Base-by-base conservation (phyloP, 2,888 invertebrate genomes). In the Melitaea athalia region DNA sequence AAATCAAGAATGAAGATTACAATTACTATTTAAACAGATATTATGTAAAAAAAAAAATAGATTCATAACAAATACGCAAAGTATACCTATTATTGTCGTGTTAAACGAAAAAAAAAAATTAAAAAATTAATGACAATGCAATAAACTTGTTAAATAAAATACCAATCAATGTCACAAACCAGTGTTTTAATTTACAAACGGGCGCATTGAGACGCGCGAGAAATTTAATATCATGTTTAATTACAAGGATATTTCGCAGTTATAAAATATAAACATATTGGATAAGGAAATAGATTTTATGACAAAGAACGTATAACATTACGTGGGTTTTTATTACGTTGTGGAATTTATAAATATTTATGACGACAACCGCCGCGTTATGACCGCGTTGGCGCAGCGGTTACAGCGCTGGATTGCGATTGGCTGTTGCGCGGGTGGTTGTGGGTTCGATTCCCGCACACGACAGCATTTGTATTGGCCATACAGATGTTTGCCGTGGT, bases 261-360 rank as follows among this genome's bases (percentile, higher is more conserved):
- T 50, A 66, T 59, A 52, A 42, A 50, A 43, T 50, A 66, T 59
- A 52, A 42, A 50, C 15, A 61, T 55, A 53, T 50, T n/a, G 12
- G 31, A 66, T 4, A 15, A 52, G 66, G 66, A 66, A 66, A 53
- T 50, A 49, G 61, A 55, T 67, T 55, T 59, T 62, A 67, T 67
- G 61, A 62, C 67, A 67, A 42, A 42, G 4, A 38, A 42, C 33
- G 33, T 62, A 42, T 61, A 38, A 62, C 12, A 12, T 67, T 67
- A 67, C 61, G 45, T 53, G 53, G 53, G 45, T 55, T 66, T 53
- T 52, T 43, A 59, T 60, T 42, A 15, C 31, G 43, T n/a, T n/a
- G 24, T 14, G 42, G 42, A 33, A 33, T 55, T 55, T 55, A 55
- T 55, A 33, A 55, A 55, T 55, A 55, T 33, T 55, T 55, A 55